Base-by-base conservation (phyloP, 2,797 vertebrate genomes). In the Loriculus beryllinus region DNA sequence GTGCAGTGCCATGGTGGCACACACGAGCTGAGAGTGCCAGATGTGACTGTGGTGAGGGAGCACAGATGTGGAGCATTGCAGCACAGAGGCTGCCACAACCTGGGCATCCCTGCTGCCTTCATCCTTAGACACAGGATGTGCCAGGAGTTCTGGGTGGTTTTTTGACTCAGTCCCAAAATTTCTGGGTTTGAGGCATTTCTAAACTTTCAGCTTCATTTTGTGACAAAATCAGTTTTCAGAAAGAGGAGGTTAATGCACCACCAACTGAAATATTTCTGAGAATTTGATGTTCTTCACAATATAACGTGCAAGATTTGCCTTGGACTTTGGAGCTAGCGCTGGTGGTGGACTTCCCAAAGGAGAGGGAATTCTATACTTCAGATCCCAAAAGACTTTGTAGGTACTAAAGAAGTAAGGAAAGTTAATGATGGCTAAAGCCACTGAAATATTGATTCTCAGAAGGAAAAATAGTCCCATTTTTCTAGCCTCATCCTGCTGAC, bases 401-500 rank as follows among this genome's bases (percentile, higher is more conserved):
- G 10, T 51, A 88, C 33, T 83, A 59, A 72, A 86, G 63, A 71
- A 54, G 13, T 7, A 6, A 86, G 33, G 14, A 25, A 74, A 95
- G 25, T 60, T 67, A 43, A 76, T 48, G 45, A 80, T 47, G 67
- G 63, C 63, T 42, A 82, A 40, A 84, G 7, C 12, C 1, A 0
- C n/a, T 35, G 31, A 90, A 48, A 35, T 31, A 89, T 9, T 64
- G 85, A 86, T 88, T 94, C 93, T 91, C 80, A 86, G 82, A 90
- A 51, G 14, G 16, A 78, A 88, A 91, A 94, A 37, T 57, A 68
- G 35, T 86, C 90, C 82, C 14, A 90, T 5, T 90, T 93, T 45
- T 84, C 70, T 51, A 57, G 33, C 56, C 59, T 91, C 63, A 82
- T 59, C 29, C 22, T 84, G 82, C 92, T 92, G 74, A 92, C 68